Evolutionary conservation across 2,113 vertebrate genomes (phyloP).

Genomic region (Marcusenius ussheri): DNA sequence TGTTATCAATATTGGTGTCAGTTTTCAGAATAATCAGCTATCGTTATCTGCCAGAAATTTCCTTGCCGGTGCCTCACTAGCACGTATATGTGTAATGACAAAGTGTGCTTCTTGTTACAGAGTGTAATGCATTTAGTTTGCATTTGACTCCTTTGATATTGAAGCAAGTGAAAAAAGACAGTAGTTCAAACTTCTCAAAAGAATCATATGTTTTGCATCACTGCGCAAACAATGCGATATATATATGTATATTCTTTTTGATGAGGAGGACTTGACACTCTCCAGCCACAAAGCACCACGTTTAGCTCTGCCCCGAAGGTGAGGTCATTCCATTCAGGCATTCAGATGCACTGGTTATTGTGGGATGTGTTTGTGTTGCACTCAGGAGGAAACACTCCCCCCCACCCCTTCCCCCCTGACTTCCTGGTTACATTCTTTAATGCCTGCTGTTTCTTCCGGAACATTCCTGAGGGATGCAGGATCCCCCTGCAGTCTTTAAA

Average conservation of each 20-base stretch:
- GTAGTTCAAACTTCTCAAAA: background rate
- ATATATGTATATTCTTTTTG: background rate
- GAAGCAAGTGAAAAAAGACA: background rate
- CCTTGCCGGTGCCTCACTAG: background rate
- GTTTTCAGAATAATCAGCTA: background rate
- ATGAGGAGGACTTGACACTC: background rate
- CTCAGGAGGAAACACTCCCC: background rate
- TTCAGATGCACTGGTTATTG: background rate
- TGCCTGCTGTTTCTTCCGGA: slow-evolving; percentile 14
- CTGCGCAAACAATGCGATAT: background rate
- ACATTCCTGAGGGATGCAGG: background rate
- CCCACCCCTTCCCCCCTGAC: background rate
- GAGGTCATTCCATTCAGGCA: background rate
- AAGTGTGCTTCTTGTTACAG: background rate
- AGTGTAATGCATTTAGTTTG: background rate
- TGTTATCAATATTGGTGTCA: background rate
- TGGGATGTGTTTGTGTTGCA: slow-evolving; percentile 13
- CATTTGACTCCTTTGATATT: background rate
- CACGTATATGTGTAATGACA: background rate
- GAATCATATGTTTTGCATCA: background rate
- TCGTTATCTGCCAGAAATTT: background rate
- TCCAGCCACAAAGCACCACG: background rate
- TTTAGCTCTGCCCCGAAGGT: background rate
- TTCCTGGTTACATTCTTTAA: background rate
- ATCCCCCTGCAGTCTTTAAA: background rate